Conservation (phyloP, 2,888 invertebrate species). For the Tolmerus cingulatus region DNA sequence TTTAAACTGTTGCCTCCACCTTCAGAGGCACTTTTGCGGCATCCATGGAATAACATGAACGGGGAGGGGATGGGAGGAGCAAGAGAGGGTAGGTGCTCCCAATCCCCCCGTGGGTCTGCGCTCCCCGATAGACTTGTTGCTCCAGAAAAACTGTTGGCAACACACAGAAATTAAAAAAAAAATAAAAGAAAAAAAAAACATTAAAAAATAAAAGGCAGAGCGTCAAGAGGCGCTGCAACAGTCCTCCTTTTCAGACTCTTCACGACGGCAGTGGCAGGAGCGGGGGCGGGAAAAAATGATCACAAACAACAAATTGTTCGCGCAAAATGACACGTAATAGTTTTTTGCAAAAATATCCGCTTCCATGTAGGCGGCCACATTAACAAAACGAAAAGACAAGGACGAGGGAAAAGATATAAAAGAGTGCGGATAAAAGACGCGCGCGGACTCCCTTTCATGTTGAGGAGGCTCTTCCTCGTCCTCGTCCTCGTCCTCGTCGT, state of each 20-base stretch:
- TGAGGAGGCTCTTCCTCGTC: neutral
- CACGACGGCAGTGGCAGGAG: neutral
- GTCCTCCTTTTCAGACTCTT: neutral
- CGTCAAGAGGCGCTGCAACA: neutral
- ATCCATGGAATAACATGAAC: neutral
- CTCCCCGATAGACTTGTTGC: slow-evolving; percentile 14
- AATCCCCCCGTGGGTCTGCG: neutral
- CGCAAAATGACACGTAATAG: slow-evolving; percentile 26
- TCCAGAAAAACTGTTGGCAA: slow-evolving; percentile 17
- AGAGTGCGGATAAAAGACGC: neutral
- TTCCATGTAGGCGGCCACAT: neutral
- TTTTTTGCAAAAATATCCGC: slow-evolving; percentile 17
- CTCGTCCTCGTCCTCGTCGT: neutral
- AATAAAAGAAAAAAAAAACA: too few species aligned
- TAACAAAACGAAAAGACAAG: neutral
- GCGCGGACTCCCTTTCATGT: slow-evolving; percentile 8
- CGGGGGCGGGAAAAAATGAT: neutral
- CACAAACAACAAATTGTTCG: slow-evolving; percentile 25
- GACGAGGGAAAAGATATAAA: neutral
- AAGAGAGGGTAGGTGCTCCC: neutral
- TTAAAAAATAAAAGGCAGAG: too few species aligned
- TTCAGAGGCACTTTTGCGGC: neutral
- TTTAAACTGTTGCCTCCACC: slow-evolving; percentile 30
- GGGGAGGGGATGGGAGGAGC: neutral
- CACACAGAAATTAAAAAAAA: neutral